A percentile compares a stretch with the other conserved stretches of the same genome.
Conservation (phyloP, 2,113 vertebrate genomes). For the Atractosteus spatula region DNA sequence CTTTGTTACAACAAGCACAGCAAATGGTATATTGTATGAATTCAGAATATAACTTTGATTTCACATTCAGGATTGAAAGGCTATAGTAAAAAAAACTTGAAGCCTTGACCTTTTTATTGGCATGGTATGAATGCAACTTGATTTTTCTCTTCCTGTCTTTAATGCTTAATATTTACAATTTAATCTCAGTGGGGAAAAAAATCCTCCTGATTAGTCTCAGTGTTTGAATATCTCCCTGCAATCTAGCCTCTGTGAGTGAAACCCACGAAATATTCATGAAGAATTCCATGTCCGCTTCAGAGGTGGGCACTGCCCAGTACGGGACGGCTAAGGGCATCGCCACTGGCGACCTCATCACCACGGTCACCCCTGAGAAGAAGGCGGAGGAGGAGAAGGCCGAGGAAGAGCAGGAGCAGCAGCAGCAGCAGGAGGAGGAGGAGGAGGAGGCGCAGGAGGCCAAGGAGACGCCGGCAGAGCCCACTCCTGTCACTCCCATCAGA, state of each 20-base stretch:
- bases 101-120: not conserved
- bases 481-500: conserved; percentile 56
- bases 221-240: not conserved
- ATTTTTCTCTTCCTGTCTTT: conserved; percentile 2
- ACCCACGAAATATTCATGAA: conserved; percentile 92
- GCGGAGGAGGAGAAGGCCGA: conserved; percentile 78
- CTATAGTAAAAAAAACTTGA: not conserved
- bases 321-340: conserved; percentile 80
- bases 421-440: conserved; percentile 65
- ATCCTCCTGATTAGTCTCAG: conserved; percentile 13
- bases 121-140: not conserved
- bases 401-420: conserved; percentile 59
- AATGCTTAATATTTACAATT: not conserved
- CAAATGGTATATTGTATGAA: not conserved
- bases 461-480: conserved; percentile 60
- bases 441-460: conserved; percentile 64
- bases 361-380: conserved; percentile 88
- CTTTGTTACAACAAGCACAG: not conserved
- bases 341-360: conserved; percentile 87
- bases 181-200: not conserved
- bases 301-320: conserved; percentile 90
- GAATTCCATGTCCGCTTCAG: conserved; percentile 82
- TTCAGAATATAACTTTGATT: not conserved
- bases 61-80: not conserved
- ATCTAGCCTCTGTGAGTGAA: conserved; percentile 87